Base-by-base conservation (phyloP, 2,888 invertebrate species). In the Beris morrisii region DNA sequence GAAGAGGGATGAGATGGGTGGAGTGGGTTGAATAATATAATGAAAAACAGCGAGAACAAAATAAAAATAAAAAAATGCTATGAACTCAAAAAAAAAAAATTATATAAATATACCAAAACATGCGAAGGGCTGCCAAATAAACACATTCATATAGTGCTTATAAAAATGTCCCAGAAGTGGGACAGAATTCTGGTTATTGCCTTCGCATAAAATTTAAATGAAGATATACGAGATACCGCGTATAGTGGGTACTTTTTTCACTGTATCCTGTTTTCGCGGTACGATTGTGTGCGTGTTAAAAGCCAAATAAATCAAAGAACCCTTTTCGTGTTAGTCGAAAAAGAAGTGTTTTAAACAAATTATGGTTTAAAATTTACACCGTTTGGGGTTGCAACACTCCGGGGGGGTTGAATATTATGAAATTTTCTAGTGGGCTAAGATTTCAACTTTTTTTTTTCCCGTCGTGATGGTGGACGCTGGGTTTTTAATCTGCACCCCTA, bases 321-420 rank as follows among this genome's bases (percentile, higher is more conserved):
- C 69, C 69, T 59, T 69, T 66, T 66, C 38, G 45, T 66, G 58
- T 64, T 52, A 61, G 53, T 32, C 44, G 52, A 58, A 52, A 52
- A 50, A 44, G 44, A 64, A 65, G 67, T 63, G 67, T 68, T 70
- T 70, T 68, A 70, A 70, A 70, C 70, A 70, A 70, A 70, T 70
- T 70, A 70, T 70, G 70, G 70, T 70, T 70, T 70, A 70, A 70
- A 70, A 67, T 70, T 70, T 68, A 70, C 70, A 67, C 68, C 50
- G 50, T 59, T 65, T 69, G 59, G 70, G 70, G 64, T 70, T 54
- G 12, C 11, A 63, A 43, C 59, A 64, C 59, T 56, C 59, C 61
- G 48, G 66, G 67, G 22, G 67, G 69, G 46, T 66, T 13, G 52
- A 12, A 30, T 30, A 38, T n/a, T 50, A 61, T 44, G 38, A 22